Conservation (phyloP, 2,797 vertebrate species). For the Sternotherus odoratus region DNA sequence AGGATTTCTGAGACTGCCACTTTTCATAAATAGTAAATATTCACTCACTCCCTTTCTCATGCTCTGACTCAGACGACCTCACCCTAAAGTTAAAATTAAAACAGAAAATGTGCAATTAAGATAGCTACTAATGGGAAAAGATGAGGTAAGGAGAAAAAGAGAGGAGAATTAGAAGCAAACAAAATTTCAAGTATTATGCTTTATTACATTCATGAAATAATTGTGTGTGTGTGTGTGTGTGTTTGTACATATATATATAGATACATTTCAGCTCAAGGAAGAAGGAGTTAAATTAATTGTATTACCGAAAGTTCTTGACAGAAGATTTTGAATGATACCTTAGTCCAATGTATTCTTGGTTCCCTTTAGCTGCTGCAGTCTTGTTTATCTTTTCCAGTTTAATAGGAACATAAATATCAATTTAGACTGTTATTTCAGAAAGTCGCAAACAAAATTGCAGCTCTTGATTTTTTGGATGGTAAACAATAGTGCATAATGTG, state of each 20-base stretch:
- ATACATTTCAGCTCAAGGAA: constrained; percentile 16
- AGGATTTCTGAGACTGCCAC: neutral
- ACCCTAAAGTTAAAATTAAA: neutral
- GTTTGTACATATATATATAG: neutral
- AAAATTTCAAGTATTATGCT: neutral
- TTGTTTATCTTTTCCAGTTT: constrained; percentile 43
- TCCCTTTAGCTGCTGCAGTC: constrained; percentile 25
- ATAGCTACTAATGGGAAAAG: neutral
- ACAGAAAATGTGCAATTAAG: neutral
- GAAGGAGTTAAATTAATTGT: neutral
- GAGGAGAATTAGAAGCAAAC: neutral
- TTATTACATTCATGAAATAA: neutral
- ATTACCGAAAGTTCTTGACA: accelerated
- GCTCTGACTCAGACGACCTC: neutral
- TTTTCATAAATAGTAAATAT: neutral
- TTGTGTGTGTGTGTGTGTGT: neutral
- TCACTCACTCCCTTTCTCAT: neutral
- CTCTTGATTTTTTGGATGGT: neutral
- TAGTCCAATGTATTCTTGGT: neutral
- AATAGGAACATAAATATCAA: neutral
- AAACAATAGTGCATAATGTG: neutral
- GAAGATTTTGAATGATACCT: neutral
- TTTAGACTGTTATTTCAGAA: constrained; percentile 8
- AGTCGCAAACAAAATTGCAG: neutral
- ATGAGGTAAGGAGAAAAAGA: neutral